Percentiles rank a stretch among this genome's conserved stretches.
Conservation (phyloP, 2,888 invertebrate species). For the Hybos culiciformis region DNA sequence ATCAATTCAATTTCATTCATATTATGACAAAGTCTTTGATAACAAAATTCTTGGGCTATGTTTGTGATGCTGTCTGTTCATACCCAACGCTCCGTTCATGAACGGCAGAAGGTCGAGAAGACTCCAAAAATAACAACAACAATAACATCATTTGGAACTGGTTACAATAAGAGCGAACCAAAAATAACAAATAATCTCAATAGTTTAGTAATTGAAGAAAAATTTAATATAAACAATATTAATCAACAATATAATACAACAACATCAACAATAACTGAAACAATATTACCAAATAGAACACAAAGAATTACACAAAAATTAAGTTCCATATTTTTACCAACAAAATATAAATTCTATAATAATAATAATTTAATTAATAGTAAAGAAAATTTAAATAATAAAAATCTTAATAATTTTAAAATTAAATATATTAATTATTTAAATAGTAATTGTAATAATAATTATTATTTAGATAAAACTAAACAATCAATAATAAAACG, state of each 20-base stretch:
- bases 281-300: background rate
- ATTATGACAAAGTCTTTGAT: slow-evolving; percentile 21
- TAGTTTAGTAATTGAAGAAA: background rate
- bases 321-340: background rate
- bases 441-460: slow-evolving; percentile 5
- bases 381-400: no score
- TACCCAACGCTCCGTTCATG: slow-evolving; percentile 19
- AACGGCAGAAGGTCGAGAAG: slow-evolving; percentile 18
- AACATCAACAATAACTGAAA: background rate
- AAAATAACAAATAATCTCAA: background rate
- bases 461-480: no score
- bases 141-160: background rate
- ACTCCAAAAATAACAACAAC: slow-evolving; percentile 10
- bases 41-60: slow-evolving; percentile 21
- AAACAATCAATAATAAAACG: slow-evolving; percentile 1
- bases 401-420: background rate
- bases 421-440: background rate
- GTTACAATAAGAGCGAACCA: slow-evolving; percentile 1
- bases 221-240: background rate
- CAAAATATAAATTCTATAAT: background rate
- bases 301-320: background rate
- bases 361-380: no score
- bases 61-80: slow-evolving; percentile 22
- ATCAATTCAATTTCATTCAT: slow-evolving; percentile 36
- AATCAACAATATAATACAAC: no score